Evolutionary conservation across 1,140 invertebrate species (phyloP), one percentile per base, ranked within the genome.

Genomic region (Bradynema listronoti): DNA sequence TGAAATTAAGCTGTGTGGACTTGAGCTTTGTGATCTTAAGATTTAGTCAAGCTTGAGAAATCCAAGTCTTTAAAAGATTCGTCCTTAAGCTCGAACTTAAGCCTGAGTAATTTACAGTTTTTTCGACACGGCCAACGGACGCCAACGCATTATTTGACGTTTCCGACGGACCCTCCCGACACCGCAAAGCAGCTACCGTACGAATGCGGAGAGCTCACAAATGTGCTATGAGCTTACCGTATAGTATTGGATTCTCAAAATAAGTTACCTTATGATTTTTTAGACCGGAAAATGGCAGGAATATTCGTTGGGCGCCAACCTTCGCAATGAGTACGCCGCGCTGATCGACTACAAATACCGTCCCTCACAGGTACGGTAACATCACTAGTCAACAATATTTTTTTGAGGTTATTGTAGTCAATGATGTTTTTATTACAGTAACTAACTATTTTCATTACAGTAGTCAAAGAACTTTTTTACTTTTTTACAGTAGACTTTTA

Each of bases 71-170:
- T n/a, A n/a, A n/a, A n/a, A n/a, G n/a, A n/a, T n/a, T n/a, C n/a
- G n/a, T n/a, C n/a, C n/a, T n/a, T n/a, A n/a, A n/a, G n/a, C n/a
- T n/a, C n/a, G n/a, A n/a, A n/a, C n/a, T n/a, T n/a, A n/a, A n/a
- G n/a, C n/a, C n/a, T n/a, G n/a, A n/a, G n/a, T n/a, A n/a, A 3
- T 19, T 50, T 50, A 42, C 16, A 63, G 61, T 24, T 63, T 33
- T 63, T 66, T 39, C 62, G 61, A 19, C 61, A 63, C 46, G 61
- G 61, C 3, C 36, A 63, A 34, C 61, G 61, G 4, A 25, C 57
- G 43, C 61, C 61, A 3, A 63, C 61, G 34, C 63, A 25, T 53
- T 63, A 45, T 51, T 30, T 63, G 46, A 45, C 30, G 5, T 66
- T 63, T 62, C 61, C 61, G 5, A 63, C 6, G 7, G 61, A 63